Evolutionary conservation across 2,797 vertebrate genomes (phyloP).

Genomic region (Peromyscus melanophrys): DNA sequence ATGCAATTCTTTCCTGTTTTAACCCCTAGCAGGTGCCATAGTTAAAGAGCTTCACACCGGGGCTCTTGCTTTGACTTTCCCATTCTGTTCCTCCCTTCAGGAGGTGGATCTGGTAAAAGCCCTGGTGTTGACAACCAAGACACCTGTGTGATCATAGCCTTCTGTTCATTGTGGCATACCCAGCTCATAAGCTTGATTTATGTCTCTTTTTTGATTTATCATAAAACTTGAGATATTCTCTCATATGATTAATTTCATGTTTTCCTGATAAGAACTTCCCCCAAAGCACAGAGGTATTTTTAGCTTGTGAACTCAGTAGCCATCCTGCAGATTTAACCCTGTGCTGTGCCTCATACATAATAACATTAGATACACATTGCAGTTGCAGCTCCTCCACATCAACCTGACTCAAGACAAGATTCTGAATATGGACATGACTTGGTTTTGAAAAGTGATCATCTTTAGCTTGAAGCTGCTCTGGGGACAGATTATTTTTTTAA

Average conservation of each 20-base stretch:
- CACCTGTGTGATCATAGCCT: not conserved
- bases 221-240: not conserved
- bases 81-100: rapidly evolving
- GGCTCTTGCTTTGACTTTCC: not conserved
- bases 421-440: not conserved
- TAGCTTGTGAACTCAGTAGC: not conserved
- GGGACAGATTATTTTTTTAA: not conserved
- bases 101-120: not conserved
- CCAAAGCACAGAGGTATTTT: not conserved
- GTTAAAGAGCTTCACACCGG: not conserved
- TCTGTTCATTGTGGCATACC: not conserved
- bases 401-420: not conserved
- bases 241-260: not conserved
- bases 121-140: not conserved
- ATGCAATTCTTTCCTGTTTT: not conserved
- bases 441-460: not conserved
- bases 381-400: not conserved
- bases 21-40: not conserved
- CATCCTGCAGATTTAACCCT: not conserved
- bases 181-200: not conserved
- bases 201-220: not conserved
- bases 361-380: not conserved
- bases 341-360: not conserved
- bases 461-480: not conserved
- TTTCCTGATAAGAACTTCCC: not conserved